Base-by-base conservation (phyloP, 2,113 vertebrate species). In the Leptobrachium leishanense region DNA sequence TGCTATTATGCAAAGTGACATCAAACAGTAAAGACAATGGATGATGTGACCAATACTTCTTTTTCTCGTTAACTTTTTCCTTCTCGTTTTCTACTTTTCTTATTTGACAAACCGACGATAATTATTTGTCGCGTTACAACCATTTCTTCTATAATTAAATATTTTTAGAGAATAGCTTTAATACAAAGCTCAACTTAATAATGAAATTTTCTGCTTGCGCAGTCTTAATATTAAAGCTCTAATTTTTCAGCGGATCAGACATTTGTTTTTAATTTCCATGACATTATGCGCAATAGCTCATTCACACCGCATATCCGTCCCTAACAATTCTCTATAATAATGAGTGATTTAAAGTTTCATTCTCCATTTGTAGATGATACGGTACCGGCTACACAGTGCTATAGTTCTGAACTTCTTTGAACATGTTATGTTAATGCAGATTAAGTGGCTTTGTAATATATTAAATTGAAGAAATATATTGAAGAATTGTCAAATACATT, bases 381-480 rank as follows among this genome's bases (percentile, higher is more conserved):
- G 73, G 73, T 67, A 80, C 63, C 72, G 72, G 41, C 50, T 55
- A 68, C 71, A 74, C 40, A 65, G 12, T 80, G 44, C 68, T 68
- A 80, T 59, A 67, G 41, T 80, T 73, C 64, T 67, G 54, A 59
- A 54, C 42, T 65, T 74, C 77, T 80, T 66, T 80, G 71, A 50
- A 74, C 54, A 72, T 72, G 72, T 67, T 73, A 80, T 66, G 77
- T 74, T 80, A 80, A 80, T 80, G 77, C 72, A 80, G 70, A 80
- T 80, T 73, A 80, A 80, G 77, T 79, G 77, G 40, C 77, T 79
- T 68, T 72, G 62, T 80, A 74, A 66, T 72, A 80, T 65, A 80
- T 73, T 80, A 74, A 80, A 39, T 68, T 74, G 64, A 80, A 57
- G 63, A 67, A 80, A 80, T 66, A 20, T 80, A 80, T 80, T 80